These are phyloP conservation scores for Piliocolobus tephrosceles DNA, from an alignment of 2,113 vertebrate genomes.

Conservation along the genomic window DNA sequence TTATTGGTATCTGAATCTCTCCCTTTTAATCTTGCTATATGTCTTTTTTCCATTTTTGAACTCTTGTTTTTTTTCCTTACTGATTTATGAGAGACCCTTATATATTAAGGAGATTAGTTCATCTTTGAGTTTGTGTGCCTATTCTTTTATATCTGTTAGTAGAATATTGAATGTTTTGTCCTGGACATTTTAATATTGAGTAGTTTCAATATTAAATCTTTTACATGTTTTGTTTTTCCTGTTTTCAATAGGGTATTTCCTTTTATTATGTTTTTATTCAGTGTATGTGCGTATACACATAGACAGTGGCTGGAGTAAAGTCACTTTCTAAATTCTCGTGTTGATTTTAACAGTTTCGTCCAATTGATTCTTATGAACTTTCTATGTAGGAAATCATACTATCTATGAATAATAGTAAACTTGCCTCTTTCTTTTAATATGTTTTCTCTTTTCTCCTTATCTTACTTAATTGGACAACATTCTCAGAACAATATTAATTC, in stretches of 20 bases:
- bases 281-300: not conserved
- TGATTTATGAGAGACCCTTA: not conserved
- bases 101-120: not conserved
- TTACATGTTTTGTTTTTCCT: not conserved
- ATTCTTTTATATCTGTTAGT: not conserved
- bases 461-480: not conserved
- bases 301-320: too few relatives aligned
- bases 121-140: not conserved
- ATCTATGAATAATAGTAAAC: not conserved
- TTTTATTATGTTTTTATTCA: not conserved
- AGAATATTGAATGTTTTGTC: not conserved
- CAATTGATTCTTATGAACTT: not conserved
- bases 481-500: not conserved
- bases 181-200: not conserved
- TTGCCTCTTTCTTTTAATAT: not conserved
- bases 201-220: not conserved
- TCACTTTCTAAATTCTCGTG: not conserved
- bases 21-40: not conserved
- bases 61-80: not conserved
- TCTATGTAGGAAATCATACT: not conserved
- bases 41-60: not conserved
- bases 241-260: not conserved
- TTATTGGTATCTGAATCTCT: not conserved
- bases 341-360: not conserved
- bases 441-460: not conserved